phyloP scores from a whole-genome alignment of 2,888 invertebrate genomes.

The Thymelicus acteon region DNA sequence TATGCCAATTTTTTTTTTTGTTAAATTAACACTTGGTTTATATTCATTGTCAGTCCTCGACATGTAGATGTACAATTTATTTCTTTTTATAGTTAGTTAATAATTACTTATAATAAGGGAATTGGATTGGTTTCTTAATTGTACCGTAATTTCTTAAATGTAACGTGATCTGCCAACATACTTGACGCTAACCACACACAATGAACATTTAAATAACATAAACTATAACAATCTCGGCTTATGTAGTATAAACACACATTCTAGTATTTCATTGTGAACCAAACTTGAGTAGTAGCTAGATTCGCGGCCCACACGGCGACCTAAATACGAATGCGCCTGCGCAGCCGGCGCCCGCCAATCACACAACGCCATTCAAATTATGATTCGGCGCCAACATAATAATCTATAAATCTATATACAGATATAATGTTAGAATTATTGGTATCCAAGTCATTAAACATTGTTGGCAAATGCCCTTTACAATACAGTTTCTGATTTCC shows the following conservation, averaged over 20 bases:
- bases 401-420: slow-evolving; percentile 66
- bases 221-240: slow-evolving; percentile 42
- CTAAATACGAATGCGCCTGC: slow-evolving; percentile 75
- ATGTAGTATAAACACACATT: slow-evolving; percentile 39
- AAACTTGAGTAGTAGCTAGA: slow-evolving; percentile 56
- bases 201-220: not conserved
- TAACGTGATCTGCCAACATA: no score
- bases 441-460: slow-evolving; percentile 63
- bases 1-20: no score
- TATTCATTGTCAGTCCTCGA: no score
- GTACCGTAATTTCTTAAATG: no score
- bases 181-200: no score
- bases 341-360: slow-evolving; percentile 76
- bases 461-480: slow-evolving; percentile 68
- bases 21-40: no score
- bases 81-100: no score
- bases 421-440: slow-evolving; percentile 65
- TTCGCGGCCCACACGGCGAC: slow-evolving; percentile 77
- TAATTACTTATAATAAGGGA: no score
- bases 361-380: slow-evolving; percentile 72
- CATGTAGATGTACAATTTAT: no score
- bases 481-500: slow-evolving; percentile 31
- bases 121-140: no score
- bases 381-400: slow-evolving; percentile 71
- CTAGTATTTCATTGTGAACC: slow-evolving; percentile 33